A percentile compares a stretch with the other conserved stretches of the same genome.
These are phyloP conservation scores for Myotis daubentonii DNA, from an alignment of 2,797 vertebrate genomes.

Conservation along the genomic window DNA sequence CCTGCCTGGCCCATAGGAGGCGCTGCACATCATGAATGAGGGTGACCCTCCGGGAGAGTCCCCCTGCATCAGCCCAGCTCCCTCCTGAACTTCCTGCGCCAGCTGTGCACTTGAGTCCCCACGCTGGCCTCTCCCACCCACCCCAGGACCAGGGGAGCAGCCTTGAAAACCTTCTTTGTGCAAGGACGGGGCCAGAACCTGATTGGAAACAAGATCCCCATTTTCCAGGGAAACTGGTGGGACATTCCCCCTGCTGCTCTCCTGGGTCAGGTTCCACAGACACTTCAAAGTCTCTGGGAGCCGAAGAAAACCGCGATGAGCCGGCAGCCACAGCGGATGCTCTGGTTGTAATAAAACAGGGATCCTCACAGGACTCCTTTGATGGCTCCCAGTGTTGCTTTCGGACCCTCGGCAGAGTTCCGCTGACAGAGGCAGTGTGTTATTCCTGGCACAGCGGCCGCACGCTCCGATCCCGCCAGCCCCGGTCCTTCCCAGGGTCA, in stretches of 20 bases:
- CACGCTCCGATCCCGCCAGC: conserved; percentile 5
- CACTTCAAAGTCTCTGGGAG: conserved; percentile 66
- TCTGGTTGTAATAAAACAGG: conserved; percentile 68
- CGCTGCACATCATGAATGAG: rapidly evolving
- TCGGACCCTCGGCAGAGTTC: conserved; percentile 39
- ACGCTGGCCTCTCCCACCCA: rapidly evolving
- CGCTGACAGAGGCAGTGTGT: background rate
- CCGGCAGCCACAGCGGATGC: conserved; percentile 20
- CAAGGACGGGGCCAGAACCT: conserved; percentile 3
- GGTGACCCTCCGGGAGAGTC: background rate
- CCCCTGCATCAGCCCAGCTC: background rate
- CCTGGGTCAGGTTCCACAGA: conserved; percentile 66
- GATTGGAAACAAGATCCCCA: conserved; percentile 60
- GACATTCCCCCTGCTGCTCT: conserved; percentile 43
- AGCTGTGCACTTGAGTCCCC: background rate
- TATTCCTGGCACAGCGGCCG: background rate
- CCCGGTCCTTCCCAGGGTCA: background rate
- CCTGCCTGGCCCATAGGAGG: rapidly evolving
- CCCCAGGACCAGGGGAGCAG: background rate
- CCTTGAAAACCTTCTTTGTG: conserved; percentile 59
- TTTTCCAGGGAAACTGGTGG: conserved; percentile 58
- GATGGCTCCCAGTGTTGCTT: conserved; percentile 66
- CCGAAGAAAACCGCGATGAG: conserved; percentile 51
- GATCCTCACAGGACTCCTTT: conserved; percentile 67
- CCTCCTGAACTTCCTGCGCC: background rate